These are phyloP conservation scores for Drosophila triauraria DNA, from an alignment of 1,140 invertebrate genomes.

Conservation along the genomic window DNA sequence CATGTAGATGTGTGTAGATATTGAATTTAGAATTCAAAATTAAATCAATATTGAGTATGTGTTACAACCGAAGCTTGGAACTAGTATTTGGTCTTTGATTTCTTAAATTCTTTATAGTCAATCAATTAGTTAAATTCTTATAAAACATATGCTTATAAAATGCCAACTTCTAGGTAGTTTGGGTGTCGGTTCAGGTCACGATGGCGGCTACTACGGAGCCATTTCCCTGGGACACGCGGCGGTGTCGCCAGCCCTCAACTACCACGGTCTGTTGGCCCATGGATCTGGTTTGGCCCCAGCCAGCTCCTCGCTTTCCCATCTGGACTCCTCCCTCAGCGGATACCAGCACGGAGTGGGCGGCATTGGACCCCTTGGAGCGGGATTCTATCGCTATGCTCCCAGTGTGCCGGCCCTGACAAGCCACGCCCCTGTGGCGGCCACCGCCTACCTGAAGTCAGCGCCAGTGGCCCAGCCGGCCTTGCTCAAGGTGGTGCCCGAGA, in stretches of 20 bases:
- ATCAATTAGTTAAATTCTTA: neutral
- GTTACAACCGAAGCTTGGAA: no score
- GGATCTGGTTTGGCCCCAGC: slow-evolving; percentile 22
- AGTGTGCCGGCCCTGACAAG: slow-evolving; percentile 55
- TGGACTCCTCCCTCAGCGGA: slow-evolving; percentile 57
- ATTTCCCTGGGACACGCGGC: slow-evolving; percentile 66
- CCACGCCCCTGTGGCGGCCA: slow-evolving; percentile 59
- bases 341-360: slow-evolving; percentile 70
- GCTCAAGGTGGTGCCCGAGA: slow-evolving; percentile 86
- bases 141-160: neutral
- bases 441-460: slow-evolving; percentile 75
- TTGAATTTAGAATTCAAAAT: no score
- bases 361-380: slow-evolving; percentile 69
- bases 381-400: slow-evolving; percentile 80
- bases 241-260: slow-evolving; percentile 66
- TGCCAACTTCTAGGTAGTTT: slow-evolving; percentile 40
- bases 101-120: neutral
- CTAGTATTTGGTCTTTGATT: neutral
- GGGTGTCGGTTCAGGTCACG: slow-evolving; percentile 34
- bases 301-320: slow-evolving; percentile 23
- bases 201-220: slow-evolving; percentile 71
- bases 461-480: slow-evolving; percentile 65
- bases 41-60: no score
- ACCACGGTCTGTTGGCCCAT: slow-evolving; percentile 64
- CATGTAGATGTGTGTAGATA: no score